Evolutionary conservation across 2,888 invertebrate genomes (phyloP).

Genomic region (Lithophane leautieri): DNA sequence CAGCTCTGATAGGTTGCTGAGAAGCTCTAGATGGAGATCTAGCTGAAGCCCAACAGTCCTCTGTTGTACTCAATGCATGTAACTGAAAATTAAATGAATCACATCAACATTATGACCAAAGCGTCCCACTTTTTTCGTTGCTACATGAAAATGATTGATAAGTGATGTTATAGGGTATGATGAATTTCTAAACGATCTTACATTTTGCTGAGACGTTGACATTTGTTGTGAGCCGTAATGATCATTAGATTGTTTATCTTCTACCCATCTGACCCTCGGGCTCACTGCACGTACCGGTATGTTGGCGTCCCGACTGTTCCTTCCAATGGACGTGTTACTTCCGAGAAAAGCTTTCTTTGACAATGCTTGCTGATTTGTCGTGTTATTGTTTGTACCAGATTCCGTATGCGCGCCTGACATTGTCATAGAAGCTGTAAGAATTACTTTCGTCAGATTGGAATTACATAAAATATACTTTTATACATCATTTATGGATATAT

Average conservation of each 20-base stretch:
- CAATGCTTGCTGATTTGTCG: conserved; percentile 85
- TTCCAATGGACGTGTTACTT: conserved; percentile 88
- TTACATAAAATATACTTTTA: neutral
- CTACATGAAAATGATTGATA: conserved; percentile 11
- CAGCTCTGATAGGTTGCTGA: conserved; percentile 88
- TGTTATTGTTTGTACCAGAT: conserved; percentile 85
- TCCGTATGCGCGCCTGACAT: conserved; percentile 92
- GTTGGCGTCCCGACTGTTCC: conserved; percentile 85
- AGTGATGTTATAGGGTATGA: conserved; percentile 19
- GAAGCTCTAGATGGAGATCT: conserved; percentile 86
- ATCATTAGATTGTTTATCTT: conserved; percentile 84
- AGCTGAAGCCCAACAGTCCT: conserved; percentile 83
- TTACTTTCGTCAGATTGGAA: conserved; percentile 36
- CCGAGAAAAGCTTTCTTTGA: conserved; percentile 89
- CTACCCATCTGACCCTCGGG: conserved; percentile 88
- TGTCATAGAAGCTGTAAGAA: conserved; percentile 93
- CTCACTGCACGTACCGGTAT: conserved; percentile 89
- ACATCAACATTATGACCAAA: neutral
- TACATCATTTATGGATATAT: neutral
- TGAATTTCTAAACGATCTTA: conserved; percentile 71
- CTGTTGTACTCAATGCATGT: conserved; percentile 75
- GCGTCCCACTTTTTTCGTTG: neutral
- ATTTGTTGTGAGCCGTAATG: conserved; percentile 85
- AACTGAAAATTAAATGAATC: conserved; percentile 70
- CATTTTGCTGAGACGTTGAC: conserved; percentile 87